Evolutionary conservation across 1,140 invertebrate species (phyloP), one percentile per base, ranked within the genome.

Genomic region (Antheraea pernyi): DNA sequence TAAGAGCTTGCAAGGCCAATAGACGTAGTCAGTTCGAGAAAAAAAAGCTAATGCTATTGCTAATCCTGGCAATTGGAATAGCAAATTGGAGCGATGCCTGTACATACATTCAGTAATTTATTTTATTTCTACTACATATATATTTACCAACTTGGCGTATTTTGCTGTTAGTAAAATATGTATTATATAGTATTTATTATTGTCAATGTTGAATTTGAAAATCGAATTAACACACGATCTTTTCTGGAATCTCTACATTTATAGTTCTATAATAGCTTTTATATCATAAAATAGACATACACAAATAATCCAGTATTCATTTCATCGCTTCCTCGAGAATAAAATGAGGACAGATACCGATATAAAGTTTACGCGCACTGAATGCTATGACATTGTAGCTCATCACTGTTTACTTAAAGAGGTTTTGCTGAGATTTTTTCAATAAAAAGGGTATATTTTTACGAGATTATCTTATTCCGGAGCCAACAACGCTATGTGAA

Each of bases 351-450:
- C 9, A 16, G 11, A 53, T 13, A 65, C 19, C 60, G 67, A 64
- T 60, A 73, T 73, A 73, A 73, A 73, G 39, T 73, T 73, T 67
- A 73, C 65, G 58, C 48, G 36, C 72, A 67, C 65, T 70, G 67
- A 73, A 73, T 63, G 65, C 68, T 70, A 46, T 59, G 64, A 65
- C 64, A 67, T 67, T 61, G 19, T 63, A 64, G 58, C 19, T 70
- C 65, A 30, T 59, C 68, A 69, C 68, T 59, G 19, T 46, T 39
- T 37, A 46, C 58, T n/a, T 16, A 37, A 30, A 42, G 30, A 46
- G 8, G 65, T 59, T 67, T 67, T 37, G 37, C 58, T 66, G 13
- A 19, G 53, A 48, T 67, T 36, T 59, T 59, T 59, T 30, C 59
- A 30, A 18, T 30, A 59, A 59, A 59, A 65, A 67, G 42, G 42